phyloP scores from a whole-genome alignment of 2,888 invertebrate species.

The Meteorus colon region DNA sequence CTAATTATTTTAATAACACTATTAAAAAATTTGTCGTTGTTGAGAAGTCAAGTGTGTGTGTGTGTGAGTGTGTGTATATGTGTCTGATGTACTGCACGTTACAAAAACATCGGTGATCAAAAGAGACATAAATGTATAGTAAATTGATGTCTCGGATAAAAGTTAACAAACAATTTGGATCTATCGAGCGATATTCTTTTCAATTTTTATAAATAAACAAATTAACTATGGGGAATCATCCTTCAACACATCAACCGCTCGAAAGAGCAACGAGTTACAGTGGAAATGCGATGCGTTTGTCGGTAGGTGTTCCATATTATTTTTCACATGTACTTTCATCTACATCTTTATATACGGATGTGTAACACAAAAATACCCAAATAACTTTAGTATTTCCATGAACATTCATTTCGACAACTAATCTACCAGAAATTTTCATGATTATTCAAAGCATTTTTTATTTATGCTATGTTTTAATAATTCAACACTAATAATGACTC shows the following conservation, averaged over 20 bases:
- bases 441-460: too few species aligned
- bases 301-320: conserved; percentile 63
- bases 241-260: conserved; percentile 88
- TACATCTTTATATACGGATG: too few species aligned
- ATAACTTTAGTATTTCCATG: too few species aligned
- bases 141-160: not conserved
- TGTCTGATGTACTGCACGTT: conserved; percentile 4
- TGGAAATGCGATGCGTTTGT: conserved; percentile 70
- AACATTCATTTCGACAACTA: too few species aligned
- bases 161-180: conserved; percentile 23
- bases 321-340: not conserved
- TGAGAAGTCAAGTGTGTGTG: not conserved
- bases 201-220: conserved; percentile 25
- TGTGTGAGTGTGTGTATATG: not conserved
- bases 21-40: too few species aligned
- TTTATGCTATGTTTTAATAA: too few species aligned
- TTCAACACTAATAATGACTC: too few species aligned
- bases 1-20: not conserved
- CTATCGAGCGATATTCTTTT: conserved; percentile 43
- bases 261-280: conserved; percentile 77
- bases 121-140: conserved; percentile 30
- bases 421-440: too few species aligned
- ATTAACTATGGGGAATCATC: conserved; percentile 84
- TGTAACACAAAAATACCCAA: too few species aligned
- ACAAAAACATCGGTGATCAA: conserved; percentile 39